These are phyloP conservation scores for Calosoma granatense DNA, from an alignment of 1,140 invertebrate genomes.

Conservation along the genomic window DNA sequence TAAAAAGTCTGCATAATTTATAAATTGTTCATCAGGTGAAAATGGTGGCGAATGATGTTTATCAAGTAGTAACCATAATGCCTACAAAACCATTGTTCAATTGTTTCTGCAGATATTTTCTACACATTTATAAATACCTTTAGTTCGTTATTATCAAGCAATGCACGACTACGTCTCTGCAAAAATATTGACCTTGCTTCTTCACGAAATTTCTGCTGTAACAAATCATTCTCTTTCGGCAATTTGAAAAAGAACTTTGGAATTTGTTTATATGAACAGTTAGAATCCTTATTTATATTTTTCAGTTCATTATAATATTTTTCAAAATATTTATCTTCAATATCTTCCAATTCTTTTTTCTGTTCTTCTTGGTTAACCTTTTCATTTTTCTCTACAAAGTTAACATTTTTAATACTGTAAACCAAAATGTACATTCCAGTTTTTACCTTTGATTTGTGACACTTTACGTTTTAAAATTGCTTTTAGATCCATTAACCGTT, in stretches of 20 bases:
- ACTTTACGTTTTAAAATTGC: not conserved
- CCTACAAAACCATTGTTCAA: slow-evolving; percentile 32
- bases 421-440: too few relatives aligned
- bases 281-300: slow-evolving; percentile 34
- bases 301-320: slow-evolving; percentile 46
- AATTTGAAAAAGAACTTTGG: slow-evolving; percentile 73
- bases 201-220: slow-evolving; percentile 72
- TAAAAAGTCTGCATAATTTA: slow-evolving; percentile 77
- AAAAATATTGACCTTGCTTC: slow-evolving; percentile 78
- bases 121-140: slow-evolving; percentile 39
- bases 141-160: slow-evolving; percentile 79
- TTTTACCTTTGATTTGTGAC: not conserved
- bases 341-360: slow-evolving; percentile 28
- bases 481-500: not conserved
- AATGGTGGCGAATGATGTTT: slow-evolving; percentile 63
- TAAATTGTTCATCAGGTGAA: slow-evolving; percentile 66
- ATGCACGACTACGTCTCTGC: slow-evolving; percentile 68
- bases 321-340: slow-evolving; percentile 45
- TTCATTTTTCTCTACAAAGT: not conserved
- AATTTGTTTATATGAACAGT: slow-evolving; percentile 41
- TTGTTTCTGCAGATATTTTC: too few relatives aligned
- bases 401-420: not conserved
- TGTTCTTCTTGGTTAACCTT: slow-evolving; percentile 20
- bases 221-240: slow-evolving; percentile 61
- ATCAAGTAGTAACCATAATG: slow-evolving; percentile 73